A percentile compares a stretch with the other conserved stretches of the same genome.
phyloP scores from a whole-genome alignment of 2,113 vertebrate genomes.

The Balaenoptera acutorostrata region DNA sequence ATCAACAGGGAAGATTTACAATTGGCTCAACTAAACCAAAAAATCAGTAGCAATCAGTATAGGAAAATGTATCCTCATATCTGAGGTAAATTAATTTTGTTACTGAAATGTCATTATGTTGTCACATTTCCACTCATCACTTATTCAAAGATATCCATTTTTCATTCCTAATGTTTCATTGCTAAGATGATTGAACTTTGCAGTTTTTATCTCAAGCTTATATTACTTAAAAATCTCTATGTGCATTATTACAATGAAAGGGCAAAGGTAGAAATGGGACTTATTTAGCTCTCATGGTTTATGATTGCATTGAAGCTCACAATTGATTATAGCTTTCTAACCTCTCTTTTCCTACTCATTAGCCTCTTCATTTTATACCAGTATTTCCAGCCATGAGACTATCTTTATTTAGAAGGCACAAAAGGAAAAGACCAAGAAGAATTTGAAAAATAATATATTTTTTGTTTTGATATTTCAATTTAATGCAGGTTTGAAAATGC shows the following conservation, averaged over 20 bases:
- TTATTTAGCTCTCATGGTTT: conserved; percentile 62
- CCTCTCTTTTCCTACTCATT: conserved; percentile 73
- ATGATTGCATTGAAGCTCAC: conserved; percentile 65
- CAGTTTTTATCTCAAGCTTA: conserved; percentile 72
- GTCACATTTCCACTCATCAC: conserved; percentile 67
- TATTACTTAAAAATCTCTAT: conserved; percentile 75
- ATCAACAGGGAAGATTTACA: conserved; percentile 41
- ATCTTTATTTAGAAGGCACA: conserved; percentile 69
- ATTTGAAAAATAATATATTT: conserved; percentile 69
- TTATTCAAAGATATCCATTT: conserved; percentile 70
- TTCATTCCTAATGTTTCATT: conserved; percentile 64
- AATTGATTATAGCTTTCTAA: conserved; percentile 68
- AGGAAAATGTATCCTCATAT: conserved; percentile 21
- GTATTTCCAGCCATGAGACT: conserved; percentile 62
- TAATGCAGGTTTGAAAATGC: conserved; percentile 65
- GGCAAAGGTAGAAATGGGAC: conserved; percentile 65
- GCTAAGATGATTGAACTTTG: conserved; percentile 75
- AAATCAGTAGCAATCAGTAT: conserved; percentile 37
- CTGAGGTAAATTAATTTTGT: conserved; percentile 68
- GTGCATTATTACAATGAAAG: conserved; percentile 70
- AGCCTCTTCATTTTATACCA: conserved; percentile 61
- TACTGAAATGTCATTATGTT: conserved; percentile 62
- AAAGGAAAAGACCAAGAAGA: conserved; percentile 63
- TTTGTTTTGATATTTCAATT: conserved; percentile 73
- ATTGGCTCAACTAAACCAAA: conserved; percentile 43